Percentiles rank a stretch among this genome's conserved stretches.
phyloP scores from a whole-genome alignment of 2,113 vertebrate species.

The Hippoglossus stenolepis region DNA sequence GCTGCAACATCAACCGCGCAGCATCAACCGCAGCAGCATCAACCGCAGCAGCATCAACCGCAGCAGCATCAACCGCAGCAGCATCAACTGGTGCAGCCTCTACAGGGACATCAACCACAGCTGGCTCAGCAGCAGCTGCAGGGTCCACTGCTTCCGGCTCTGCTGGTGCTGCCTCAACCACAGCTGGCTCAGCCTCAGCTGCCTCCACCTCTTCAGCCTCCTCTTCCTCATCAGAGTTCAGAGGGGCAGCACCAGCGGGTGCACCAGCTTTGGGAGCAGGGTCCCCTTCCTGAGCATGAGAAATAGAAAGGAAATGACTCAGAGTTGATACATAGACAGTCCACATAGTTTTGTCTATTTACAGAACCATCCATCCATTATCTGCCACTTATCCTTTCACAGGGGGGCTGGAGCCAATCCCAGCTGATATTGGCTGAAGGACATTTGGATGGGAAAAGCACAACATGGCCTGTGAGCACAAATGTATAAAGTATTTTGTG shows the following conservation, averaged over 20 bases:
- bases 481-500: no score
- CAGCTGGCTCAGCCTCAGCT: slow-evolving; percentile 55
- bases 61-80: slow-evolving; percentile 18
- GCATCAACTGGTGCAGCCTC: slow-evolving; percentile 45
- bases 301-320: neutral
- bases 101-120: slow-evolving; percentile 35
- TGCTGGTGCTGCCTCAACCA: slow-evolving; percentile 38
- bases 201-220: slow-evolving; percentile 62
- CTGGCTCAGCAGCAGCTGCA: slow-evolving; percentile 34
- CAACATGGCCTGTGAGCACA: neutral
- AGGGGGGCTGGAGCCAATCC: neutral
- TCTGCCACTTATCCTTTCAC: neutral
- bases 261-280: slow-evolving; percentile 52
- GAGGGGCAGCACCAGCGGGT: slow-evolving; percentile 34
- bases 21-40: slow-evolving; percentile 41
- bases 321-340: neutral
- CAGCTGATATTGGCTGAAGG: neutral
- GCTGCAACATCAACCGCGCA: slow-evolving; percentile 6
- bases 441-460: neutral
- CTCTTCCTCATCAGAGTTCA: slow-evolving; percentile 80
- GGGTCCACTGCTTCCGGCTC: slow-evolving; percentile 33
- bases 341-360: neutral
- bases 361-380: neutral
- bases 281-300: slow-evolving; percentile 30
- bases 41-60: slow-evolving; percentile 43